Base-by-base conservation (phyloP, 2,888 invertebrate genomes). In the Brachyopa scutellaris region DNA sequence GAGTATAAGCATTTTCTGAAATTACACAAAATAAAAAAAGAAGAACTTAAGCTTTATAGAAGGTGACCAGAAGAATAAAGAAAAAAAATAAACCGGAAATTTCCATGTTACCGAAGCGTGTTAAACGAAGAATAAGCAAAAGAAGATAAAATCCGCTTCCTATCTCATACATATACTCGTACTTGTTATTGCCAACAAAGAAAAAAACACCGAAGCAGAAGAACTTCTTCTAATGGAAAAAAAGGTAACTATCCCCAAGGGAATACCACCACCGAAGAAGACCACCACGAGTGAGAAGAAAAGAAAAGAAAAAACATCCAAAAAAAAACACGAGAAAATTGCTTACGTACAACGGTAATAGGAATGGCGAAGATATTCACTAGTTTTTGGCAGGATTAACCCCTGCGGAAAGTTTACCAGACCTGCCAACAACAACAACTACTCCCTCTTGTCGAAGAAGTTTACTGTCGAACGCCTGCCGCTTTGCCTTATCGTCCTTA, bases 1-100 rank as follows among this genome's bases (percentile, higher is more conserved):
- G 85, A 90, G 86, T 87, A 89, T 88, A 87, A 89, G 88, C 90
- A 90, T 90, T 89, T 90, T 90, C 90, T 90, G 87, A 69, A 87
- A 86, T 49, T 42, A 57, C 74, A 36, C 73, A 70, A 64, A 84
- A 69, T 62, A 77, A 62, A 13, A 74, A 38, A 38, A 47, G 19
- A n/a, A 57, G 21, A 13, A 7, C 26, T 26, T 26, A 38, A 31
- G 38, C 11, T 36, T n/a, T 40, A 29, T 17, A 4, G n/a, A n/a
- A n/a, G n/a, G n/a, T n/a, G n/a, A n/a, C n/a, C n/a, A n/a, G n/a
- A 49, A 26, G 57, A 26, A 26, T 26, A 26, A 5, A 26, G 3
- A 26, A 3, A 6, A 26, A 26, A n/a, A 26, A 3, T 3, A 26
- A n/a, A 67, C 38, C 47, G 69, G 64, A 62, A 55, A 62, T 62